Evolutionary conservation across 1,140 invertebrate genomes (phyloP).

Genomic region (Pinna nobilis): DNA sequence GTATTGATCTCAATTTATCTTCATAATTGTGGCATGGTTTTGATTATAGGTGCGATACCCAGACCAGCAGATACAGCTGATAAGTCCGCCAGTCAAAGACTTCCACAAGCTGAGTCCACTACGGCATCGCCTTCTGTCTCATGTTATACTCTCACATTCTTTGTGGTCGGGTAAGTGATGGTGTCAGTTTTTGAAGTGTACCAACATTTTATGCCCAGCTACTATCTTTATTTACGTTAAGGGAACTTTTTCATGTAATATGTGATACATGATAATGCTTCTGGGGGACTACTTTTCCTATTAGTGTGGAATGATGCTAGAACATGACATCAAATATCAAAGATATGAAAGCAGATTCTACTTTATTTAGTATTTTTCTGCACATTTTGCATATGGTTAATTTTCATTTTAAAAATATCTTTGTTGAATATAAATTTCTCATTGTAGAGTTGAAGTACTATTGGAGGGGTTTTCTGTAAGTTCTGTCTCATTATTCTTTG

Average conservation of each 20-base stretch:
- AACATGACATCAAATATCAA: background rate
- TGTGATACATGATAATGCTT: background rate
- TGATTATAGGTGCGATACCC: slow-evolving; percentile 83
- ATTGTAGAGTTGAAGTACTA: background rate
- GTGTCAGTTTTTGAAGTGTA: no score
- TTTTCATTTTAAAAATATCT: background rate
- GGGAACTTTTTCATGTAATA: background rate
- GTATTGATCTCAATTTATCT: background rate
- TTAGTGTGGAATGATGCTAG: background rate
- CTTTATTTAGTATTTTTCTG: background rate
- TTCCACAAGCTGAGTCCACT: slow-evolving; percentile 70
- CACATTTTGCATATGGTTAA: no score
- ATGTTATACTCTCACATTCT: slow-evolving; percentile 90
- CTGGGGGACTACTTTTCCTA: background rate
- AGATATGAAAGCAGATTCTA: background rate
- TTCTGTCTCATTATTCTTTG: background rate
- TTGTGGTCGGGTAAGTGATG: slow-evolving; percentile 74
- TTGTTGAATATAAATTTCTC: background rate
- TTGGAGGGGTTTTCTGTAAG: background rate
- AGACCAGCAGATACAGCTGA: slow-evolving; percentile 89
- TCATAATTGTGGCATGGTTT: background rate
- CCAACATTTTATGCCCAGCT: background rate
- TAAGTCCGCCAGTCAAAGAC: slow-evolving; percentile 82
- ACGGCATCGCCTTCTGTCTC: slow-evolving; percentile 87
- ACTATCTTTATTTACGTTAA: no score